A percentile compares a stretch with the other conserved stretches of the same genome.
These are phyloP conservation scores for Gulo gulo DNA, from an alignment of 2,113 vertebrate genomes.

Conservation along the genomic window DNA sequence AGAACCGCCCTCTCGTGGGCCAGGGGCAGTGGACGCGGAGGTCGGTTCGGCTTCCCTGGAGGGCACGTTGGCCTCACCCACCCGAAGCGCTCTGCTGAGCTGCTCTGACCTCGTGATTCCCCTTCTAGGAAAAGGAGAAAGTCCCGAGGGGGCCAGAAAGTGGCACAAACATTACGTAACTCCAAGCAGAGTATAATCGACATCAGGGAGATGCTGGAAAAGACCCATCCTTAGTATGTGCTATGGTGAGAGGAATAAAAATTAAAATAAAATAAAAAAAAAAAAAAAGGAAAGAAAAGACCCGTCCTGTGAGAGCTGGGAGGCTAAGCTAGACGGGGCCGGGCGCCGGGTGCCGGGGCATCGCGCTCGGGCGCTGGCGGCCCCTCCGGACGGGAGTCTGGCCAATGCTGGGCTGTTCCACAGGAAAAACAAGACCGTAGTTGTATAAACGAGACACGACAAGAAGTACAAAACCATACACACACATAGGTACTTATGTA, in stretches of 20 bases:
- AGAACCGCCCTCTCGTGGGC: accelerated
- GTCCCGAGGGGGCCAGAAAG: background rate
- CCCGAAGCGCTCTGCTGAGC: accelerated
- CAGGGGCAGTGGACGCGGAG: accelerated
- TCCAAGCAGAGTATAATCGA: background rate
- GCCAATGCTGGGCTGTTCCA: accelerated
- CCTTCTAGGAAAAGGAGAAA: background rate
- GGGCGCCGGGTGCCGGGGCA: accelerated
- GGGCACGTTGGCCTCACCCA: accelerated
- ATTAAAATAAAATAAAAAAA: too few relatives aligned
- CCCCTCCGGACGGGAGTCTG: background rate
- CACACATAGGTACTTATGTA: too few relatives aligned
- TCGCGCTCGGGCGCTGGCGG: accelerated
- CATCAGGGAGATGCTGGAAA: background rate
- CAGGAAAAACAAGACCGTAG: background rate
- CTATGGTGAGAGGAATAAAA: too few relatives aligned
- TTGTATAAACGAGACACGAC: too few relatives aligned
- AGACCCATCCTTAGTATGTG: background rate
- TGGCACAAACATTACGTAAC: background rate
- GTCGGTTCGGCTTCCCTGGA: accelerated
- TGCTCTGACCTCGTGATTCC: background rate
- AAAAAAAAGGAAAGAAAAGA: background rate
- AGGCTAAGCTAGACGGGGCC: accelerated
- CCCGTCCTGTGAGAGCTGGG: background rate
- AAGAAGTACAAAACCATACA: background rate